phyloP scores from a whole-genome alignment of 2,797 vertebrate species.

The Tachyglossus aculeatus region DNA sequence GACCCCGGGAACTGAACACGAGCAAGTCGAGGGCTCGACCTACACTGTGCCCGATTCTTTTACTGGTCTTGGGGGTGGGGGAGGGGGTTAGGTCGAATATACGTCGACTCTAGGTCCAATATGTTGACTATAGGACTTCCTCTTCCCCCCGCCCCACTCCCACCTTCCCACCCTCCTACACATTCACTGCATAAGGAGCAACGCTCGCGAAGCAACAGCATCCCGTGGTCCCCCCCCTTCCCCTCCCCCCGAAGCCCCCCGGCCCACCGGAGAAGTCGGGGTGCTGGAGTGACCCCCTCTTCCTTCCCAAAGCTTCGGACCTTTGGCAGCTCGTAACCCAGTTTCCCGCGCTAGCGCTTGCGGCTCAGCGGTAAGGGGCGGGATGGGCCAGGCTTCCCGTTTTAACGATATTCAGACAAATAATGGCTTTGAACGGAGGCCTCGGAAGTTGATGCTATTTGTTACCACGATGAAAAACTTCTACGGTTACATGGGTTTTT shows the following conservation, averaged over 20 bases:
- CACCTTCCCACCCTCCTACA: background rate
- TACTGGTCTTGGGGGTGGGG: background rate
- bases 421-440: slow-evolving; percentile 28
- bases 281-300: too few species aligned
- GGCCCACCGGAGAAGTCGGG: too few species aligned
- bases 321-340: too few species aligned
- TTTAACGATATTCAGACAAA: slow-evolving; percentile 25
- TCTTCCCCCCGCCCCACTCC: background rate
- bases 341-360: too few species aligned
- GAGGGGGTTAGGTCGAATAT: too few species aligned
- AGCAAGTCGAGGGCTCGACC: background rate
- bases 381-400: slow-evolving; percentile 40
- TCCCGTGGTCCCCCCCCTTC: background rate
- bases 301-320: too few species aligned
- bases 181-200: too few species aligned
- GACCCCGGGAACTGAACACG: too few species aligned
- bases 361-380: slow-evolving; percentile 38
- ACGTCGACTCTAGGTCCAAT: too few species aligned
- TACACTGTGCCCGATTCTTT: background rate
- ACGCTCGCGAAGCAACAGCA: background rate
- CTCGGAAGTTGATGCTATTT: slow-evolving; percentile 59
- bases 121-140: background rate
- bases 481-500: slow-evolving; percentile 53
- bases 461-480: slow-evolving; percentile 52
- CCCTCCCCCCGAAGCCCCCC: background rate